phyloP scores from a whole-genome alignment of 2,113 vertebrate species.

The Tretioscincus oriximinensis region DNA sequence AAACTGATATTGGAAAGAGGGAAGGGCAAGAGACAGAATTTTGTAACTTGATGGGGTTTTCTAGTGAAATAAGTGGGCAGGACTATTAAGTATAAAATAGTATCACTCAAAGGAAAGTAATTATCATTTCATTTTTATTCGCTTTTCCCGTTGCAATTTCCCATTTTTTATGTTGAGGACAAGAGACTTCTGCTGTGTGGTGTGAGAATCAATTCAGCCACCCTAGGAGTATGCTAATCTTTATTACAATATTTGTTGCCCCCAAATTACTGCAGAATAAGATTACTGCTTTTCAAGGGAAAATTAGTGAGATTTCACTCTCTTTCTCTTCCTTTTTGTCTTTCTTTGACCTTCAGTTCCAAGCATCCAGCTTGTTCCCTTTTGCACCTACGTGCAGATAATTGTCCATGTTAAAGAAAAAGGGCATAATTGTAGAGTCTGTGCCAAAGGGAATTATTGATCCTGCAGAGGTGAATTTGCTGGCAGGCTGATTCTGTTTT shows the following conservation, averaged over 20 bases:
- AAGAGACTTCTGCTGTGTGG: conserved; percentile 69
- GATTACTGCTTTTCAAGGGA: conserved; percentile 63
- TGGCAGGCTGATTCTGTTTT: conserved; percentile 17
- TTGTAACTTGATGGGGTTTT: conserved; percentile 46
- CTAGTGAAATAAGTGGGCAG: conserved; percentile 58
- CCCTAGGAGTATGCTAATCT: conserved; percentile 66
- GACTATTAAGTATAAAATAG: conserved; percentile 68
- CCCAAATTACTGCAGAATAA: conserved; percentile 63
- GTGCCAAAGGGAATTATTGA: conserved; percentile 39
- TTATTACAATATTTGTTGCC: conserved; percentile 71
- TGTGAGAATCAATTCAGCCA: conserved; percentile 66
- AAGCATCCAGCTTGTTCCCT: not conserved
- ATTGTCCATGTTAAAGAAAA: conserved; percentile 51
- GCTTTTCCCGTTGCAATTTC: conserved; percentile 72
- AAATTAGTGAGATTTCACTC: conserved; percentile 39
- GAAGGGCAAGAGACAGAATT: conserved; percentile 51
- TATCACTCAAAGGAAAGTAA: conserved; percentile 63
- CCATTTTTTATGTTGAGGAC: conserved; percentile 69
- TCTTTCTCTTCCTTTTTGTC: conserved; percentile 38
- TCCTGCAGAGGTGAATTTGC: conserved; percentile 40
- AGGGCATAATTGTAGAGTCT: conserved; percentile 53
- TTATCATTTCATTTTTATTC: conserved; percentile 73
- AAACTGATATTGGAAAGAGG: conserved; percentile 51
- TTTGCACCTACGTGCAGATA: conserved; percentile 55
- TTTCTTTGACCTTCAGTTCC: conserved; percentile 63